These are phyloP conservation scores for Zelostemma sp. DNA, from an alignment of 1,140 invertebrate species.

Conservation along the genomic window DNA sequence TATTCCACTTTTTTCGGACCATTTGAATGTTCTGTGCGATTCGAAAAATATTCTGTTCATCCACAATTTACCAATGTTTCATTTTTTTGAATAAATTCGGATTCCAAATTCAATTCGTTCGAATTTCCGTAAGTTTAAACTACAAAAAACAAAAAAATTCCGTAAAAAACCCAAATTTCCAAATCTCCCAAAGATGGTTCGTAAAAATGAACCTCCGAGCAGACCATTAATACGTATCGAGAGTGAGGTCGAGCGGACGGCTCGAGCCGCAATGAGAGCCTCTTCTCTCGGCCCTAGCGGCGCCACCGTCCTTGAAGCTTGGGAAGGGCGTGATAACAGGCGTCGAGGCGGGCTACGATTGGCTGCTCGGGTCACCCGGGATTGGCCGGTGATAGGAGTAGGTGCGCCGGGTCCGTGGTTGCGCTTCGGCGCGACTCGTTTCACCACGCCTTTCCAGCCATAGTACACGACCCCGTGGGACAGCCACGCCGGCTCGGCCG, in stretches of 20 bases:
- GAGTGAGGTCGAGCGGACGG: slow-evolving; percentile 37
- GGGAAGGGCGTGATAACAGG: slow-evolving; percentile 42
- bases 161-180: no score
- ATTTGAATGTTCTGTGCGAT: no score
- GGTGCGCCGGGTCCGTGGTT: slow-evolving; percentile 35
- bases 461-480: slow-evolving; percentile 63
- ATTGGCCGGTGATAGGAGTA: slow-evolving; percentile 28
- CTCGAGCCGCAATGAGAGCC: slow-evolving; percentile 59
- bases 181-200: no score
- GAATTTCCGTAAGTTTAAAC: no score
- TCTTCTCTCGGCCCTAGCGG: slow-evolving; percentile 47
- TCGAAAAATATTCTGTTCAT: no score
- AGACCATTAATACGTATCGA: no score
- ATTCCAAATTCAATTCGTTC: no score
- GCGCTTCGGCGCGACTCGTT: slow-evolving; percentile 39
- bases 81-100: no score
- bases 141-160: no score
- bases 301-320: slow-evolving; percentile 57
- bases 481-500: slow-evolving; percentile 63
- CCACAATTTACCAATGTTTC: no score
- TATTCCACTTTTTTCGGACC: no score
- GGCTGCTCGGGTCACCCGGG: slow-evolving; percentile 34
- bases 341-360: slow-evolving; percentile 38
- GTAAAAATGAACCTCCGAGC: no score
- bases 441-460: slow-evolving; percentile 49